Evolutionary conservation across 2,888 invertebrate species (phyloP).

Genomic region (Alloscopus bannaensis): DNA sequence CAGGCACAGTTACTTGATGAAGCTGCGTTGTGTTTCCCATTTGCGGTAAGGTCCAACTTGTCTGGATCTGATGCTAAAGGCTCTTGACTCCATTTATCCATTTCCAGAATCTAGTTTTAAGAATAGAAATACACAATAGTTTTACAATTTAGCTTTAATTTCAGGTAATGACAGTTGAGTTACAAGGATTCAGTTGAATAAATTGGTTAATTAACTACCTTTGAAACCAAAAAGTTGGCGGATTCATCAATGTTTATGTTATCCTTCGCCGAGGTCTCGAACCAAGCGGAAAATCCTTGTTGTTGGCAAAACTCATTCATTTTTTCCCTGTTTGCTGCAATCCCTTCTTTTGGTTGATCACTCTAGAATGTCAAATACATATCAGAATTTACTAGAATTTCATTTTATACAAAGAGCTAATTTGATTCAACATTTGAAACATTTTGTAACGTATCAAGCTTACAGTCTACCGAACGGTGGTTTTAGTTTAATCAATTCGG

Average conservation of each 20-base stretch:
- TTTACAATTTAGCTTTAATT: too few species aligned
- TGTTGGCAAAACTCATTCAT: constrained; percentile 96
- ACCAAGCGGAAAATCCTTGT: constrained; percentile 95
- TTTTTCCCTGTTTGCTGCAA: constrained; percentile 86
- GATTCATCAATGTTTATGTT: constrained; percentile 98
- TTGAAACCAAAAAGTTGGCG: constrained; percentile 91
- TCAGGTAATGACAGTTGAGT: too few species aligned
- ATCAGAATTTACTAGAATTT: too few species aligned
- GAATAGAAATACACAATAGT: too few species aligned
- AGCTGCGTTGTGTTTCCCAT: constrained; percentile 67
- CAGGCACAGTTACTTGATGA: constrained; percentile 70
- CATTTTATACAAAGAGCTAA: too few species aligned
- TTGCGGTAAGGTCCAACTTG: constrained; percentile 69
- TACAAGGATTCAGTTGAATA: too few species aligned
- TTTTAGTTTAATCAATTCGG: too few species aligned
- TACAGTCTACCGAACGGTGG: too few species aligned
- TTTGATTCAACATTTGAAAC: too few species aligned
- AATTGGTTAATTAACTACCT: constrained; percentile 80
- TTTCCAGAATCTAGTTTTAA: constrained; percentile 73
- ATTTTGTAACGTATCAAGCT: too few species aligned
- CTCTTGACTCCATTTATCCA: constrained; percentile 73
- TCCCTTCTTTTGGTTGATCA: constrained; percentile 92
- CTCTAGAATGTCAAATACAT: constrained; percentile 83
- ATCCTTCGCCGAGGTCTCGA: constrained; percentile 97
- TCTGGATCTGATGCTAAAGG: constrained; percentile 69